phyloP scores from a whole-genome alignment of 2,888 invertebrate species.

The Pogonocherus hispidulus region DNA sequence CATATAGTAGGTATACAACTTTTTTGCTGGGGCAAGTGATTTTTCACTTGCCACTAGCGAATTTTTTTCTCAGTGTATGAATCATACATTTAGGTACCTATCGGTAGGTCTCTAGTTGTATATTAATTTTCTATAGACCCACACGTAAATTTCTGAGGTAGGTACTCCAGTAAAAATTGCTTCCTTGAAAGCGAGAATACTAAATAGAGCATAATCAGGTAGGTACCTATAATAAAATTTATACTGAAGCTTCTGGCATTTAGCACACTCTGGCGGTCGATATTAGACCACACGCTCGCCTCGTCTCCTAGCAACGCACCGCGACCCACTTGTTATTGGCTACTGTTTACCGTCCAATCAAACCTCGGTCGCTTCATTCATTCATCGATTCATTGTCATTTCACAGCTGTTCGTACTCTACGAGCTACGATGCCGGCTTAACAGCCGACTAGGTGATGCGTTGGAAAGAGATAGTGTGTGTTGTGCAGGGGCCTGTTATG shows the following conservation, averaged over 20 bases:
- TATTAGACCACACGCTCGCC: constrained; percentile 46
- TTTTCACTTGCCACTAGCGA: too few species aligned
- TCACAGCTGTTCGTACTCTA: constrained; percentile 25
- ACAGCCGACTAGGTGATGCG: neutral
- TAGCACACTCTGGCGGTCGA: constrained; percentile 38
- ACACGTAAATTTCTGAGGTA: neutral
- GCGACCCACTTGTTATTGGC: constrained; percentile 59
- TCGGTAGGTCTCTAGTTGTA: too few species aligned
- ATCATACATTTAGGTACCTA: too few species aligned
- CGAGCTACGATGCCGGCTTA: constrained; percentile 6
- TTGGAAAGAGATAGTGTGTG: constrained; percentile 7
- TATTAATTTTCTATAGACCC: too few species aligned
- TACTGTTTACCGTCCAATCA: constrained; percentile 55
- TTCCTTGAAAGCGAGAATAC: too few species aligned
- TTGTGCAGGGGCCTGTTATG: constrained; percentile 15
- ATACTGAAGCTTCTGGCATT: constrained; percentile 15
- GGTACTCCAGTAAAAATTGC: neutral
- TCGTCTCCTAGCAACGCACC: constrained; percentile 58
- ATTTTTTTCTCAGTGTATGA: too few species aligned
- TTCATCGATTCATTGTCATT: constrained; percentile 56
- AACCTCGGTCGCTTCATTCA: constrained; percentile 53
- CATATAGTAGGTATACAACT: too few species aligned
- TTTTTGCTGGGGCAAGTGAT: too few species aligned
- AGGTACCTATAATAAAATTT: too few species aligned
- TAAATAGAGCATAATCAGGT: too few species aligned